Evolutionary conservation across 2,113 vertebrate genomes (phyloP).

Genomic region (Ophiodon elongatus): DNA sequence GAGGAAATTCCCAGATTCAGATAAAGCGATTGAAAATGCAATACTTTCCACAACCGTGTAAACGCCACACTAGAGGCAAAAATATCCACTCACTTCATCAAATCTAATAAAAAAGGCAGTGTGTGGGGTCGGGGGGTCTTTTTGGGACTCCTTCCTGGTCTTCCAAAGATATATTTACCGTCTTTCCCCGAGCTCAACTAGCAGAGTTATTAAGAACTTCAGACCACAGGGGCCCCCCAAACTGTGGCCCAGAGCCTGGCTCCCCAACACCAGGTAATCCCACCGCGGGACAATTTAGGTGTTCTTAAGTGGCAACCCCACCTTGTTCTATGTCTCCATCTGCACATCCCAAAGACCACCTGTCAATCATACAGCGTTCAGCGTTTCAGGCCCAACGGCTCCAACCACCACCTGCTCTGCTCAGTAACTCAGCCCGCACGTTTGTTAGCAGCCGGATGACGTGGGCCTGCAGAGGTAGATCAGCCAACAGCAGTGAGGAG

Average conservation of each 20-base stretch:
- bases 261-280: background rate
- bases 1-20: background rate
- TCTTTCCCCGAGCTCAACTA: conserved; percentile 4
- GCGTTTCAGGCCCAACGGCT: background rate
- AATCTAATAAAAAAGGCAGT: too few species aligned
- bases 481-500: background rate
- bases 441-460: background rate
- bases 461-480: background rate
- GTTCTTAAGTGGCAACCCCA: background rate
- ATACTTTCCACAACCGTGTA: too few species aligned
- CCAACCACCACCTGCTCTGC: background rate
- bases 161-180: background rate
- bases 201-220: conserved; percentile 55
- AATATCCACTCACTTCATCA: too few species aligned
- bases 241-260: background rate
- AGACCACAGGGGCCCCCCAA: conserved; percentile 29
- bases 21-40: background rate
- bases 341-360: background rate
- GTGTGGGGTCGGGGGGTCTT: too few species aligned
- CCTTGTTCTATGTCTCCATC: background rate
- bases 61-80: too few species aligned
- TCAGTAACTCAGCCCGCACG: conserved; percentile 4
- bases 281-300: background rate
- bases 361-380: background rate
- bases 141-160: background rate